Conservation (phyloP, 1,140 invertebrate species). For the Listronotus bonariensis region DNA sequence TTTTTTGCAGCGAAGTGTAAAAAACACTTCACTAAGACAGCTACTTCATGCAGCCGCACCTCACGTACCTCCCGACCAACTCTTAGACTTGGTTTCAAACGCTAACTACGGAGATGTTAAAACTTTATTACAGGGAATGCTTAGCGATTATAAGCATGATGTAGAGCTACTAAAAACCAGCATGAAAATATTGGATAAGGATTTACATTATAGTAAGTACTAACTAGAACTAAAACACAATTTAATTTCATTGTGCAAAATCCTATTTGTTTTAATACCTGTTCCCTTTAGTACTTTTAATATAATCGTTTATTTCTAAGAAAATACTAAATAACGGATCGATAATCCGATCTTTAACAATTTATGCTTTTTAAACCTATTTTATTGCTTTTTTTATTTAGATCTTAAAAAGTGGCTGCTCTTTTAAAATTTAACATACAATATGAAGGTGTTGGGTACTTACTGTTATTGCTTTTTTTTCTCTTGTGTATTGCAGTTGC, state of each 20-base stretch:
- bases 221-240: no score
- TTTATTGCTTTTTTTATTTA: slow-evolving; percentile 5
- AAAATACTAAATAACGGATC: no score
- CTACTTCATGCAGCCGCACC: slow-evolving; percentile 60
- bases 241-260: no score
- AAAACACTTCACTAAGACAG: slow-evolving; percentile 52
- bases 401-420: no score
- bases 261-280: no score
- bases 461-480: no score
- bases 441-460: no score
- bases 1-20: slow-evolving; percentile 30
- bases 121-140: slow-evolving; percentile 58
- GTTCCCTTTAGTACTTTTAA: no score
- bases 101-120: slow-evolving; percentile 60
- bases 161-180: slow-evolving; percentile 54
- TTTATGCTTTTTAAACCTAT: neutral
- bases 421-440: no score
- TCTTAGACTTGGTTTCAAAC: slow-evolving; percentile 58
- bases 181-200: slow-evolving; percentile 52
- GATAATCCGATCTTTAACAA: no score
- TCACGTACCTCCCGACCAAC: slow-evolving; percentile 59
- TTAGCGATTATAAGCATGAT: slow-evolving; percentile 57
- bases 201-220: slow-evolving; percentile 54
- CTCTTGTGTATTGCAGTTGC: no score
- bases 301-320: no score